Evolutionary conservation across 2,888 invertebrate species (phyloP).

Genomic region (Tachina fera): DNA sequence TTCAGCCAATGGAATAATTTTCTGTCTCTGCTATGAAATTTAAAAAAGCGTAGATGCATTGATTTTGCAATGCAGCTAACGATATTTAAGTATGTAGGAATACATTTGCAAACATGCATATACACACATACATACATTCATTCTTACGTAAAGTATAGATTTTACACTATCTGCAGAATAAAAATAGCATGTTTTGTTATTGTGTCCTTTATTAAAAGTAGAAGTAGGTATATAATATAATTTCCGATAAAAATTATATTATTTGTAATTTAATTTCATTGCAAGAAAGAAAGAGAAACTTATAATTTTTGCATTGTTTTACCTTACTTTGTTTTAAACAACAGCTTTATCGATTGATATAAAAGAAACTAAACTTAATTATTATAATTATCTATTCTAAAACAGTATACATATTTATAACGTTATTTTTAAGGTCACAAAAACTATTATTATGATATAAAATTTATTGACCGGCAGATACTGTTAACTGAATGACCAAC

Average conservation of each 20-base stretch:
- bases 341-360: slow-evolving; percentile 31
- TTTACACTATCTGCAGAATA: background rate
- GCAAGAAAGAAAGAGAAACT: slow-evolving; percentile 22
- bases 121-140: background rate
- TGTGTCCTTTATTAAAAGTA: slow-evolving; percentile 18
- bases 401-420: background rate
- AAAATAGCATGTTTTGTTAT: background rate
- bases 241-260: slow-evolving; percentile 52
- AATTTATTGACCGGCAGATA: no score
- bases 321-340: slow-evolving; percentile 23
- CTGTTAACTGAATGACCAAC: no score
- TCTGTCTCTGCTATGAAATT: no score
- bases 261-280: slow-evolving; percentile 38
- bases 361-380: background rate
- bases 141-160: background rate
- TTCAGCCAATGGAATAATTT: no score
- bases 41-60: no score
- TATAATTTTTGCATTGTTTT: slow-evolving; percentile 23
- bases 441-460: background rate
- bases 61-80: background rate
- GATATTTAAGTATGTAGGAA: background rate
- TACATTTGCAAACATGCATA: background rate
- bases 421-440: background rate
- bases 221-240: slow-evolving; percentile 39
- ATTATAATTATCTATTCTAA: background rate